Conservation (phyloP, 2,113 vertebrate species). For the Brienomyrus longianalis region DNA sequence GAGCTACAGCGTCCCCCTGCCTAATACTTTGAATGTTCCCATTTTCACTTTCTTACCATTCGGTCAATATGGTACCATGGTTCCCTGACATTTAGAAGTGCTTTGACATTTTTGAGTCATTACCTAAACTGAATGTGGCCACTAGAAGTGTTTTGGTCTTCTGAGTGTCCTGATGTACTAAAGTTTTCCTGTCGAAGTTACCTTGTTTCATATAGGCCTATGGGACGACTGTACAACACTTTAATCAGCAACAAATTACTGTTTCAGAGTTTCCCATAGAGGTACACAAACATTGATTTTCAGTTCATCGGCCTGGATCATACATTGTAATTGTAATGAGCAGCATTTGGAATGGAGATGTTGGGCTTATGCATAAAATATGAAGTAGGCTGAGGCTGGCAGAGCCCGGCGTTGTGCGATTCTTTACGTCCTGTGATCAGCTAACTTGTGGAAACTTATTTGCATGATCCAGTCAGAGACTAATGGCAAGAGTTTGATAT, state of each 20-base stretch:
- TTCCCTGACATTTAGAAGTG: background rate
- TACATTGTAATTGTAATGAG: background rate
- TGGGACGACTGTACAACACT: background rate
- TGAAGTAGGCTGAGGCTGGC: background rate
- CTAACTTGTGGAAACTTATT: background rate
- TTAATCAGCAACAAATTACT: background rate
- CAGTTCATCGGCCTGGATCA: background rate
- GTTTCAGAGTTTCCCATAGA: background rate
- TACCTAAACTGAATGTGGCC: background rate
- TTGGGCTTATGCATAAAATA: background rate
- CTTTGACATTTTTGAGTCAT: background rate
- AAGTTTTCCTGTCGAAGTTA: background rate
- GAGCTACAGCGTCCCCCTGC: background rate
- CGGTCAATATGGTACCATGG: background rate
- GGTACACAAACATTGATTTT: background rate
- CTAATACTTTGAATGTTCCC: background rate
- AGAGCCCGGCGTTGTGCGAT: background rate
- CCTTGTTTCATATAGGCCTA: background rate
- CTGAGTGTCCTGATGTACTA: background rate
- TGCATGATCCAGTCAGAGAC: background rate
- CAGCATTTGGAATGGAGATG: background rate
- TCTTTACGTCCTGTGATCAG: background rate
- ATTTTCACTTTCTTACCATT: background rate
- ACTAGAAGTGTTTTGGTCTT: background rate
- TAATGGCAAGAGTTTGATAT: background rate